These are phyloP conservation scores for Xylota segnis DNA, from an alignment of 2,888 invertebrate genomes.

Conservation along the genomic window DNA sequence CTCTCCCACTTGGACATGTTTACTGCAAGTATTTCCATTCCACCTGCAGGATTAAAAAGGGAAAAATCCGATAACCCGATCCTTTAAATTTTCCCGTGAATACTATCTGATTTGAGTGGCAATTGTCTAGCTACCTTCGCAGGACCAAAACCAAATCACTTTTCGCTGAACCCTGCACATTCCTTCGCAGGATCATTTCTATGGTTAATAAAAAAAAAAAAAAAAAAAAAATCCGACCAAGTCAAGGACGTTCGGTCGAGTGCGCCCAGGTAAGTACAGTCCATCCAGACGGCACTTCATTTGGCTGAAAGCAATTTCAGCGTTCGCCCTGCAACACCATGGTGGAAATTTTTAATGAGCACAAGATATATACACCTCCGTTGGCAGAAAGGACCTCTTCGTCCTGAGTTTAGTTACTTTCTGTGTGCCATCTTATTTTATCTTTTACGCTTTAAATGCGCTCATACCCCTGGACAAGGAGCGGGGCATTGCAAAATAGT, in stretches of 20 bases:
- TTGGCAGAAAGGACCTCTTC: neutral
- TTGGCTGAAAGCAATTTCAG: neutral
- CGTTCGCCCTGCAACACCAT: neutral
- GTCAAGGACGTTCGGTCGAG: neutral
- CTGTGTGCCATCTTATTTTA: neutral
- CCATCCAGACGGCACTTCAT: conserved; percentile 2
- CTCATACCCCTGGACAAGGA: neutral
- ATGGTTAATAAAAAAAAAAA: conserved; percentile 11
- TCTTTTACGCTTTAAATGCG: neutral
- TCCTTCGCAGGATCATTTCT: neutral
- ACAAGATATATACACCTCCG: neutral
- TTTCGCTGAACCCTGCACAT: neutral
- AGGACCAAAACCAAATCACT: neutral
- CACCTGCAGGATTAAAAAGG: neutral
- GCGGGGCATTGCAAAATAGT: conserved; percentile 21
- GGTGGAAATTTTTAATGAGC: neutral
- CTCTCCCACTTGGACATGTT: too few relatives aligned
- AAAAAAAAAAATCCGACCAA: neutral
- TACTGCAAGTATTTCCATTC: too few relatives aligned
- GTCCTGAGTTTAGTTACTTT: neutral
- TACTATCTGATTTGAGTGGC: neutral
- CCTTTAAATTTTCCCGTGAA: neutral
- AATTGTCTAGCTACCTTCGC: neutral
- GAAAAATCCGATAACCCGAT: neutral
- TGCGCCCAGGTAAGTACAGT: neutral